Evolutionary conservation across 1,140 invertebrate genomes (phyloP), one percentile per base, ranked within the genome.

Genomic region (Pseudomyrmex dendroicus): DNA sequence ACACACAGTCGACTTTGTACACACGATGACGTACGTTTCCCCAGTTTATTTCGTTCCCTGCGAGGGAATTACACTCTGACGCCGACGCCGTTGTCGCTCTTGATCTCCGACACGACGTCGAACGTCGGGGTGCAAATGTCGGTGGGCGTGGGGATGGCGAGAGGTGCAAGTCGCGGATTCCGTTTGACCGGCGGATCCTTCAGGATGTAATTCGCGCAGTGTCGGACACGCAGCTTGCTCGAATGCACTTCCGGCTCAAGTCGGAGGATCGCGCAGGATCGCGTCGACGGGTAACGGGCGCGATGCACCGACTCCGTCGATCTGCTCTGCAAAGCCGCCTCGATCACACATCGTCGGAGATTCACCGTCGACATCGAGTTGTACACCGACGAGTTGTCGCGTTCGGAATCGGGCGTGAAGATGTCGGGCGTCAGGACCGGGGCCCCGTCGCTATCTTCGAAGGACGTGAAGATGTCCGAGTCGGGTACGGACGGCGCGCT

Each of bases 81-180:
- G 22, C 92, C 90, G 1, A 94, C 63, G 9, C 91, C 91, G 35
- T 52, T 89, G 66, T 92, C 91, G 1, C 85, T 83, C 59, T 93
- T 92, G 7, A 93, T 92, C 67, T 94, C 92, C 10, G 91, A 77
- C 17, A 92, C 88, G 9, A 91, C 77, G 54, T 94, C 93, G 74
- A 92, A 92, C 7, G 91, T 93, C 0, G 92, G 92, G 7, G 92
- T 92, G 68, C 90, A 93, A 59, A 93, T 91, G 0, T 93, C 91
- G 7, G 91, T 92, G 1, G 92, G 92, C 10, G 92, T 92, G 0
- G 92, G 90, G 0, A 82, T 89, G 7, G 92, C 90, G 7, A 94
- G 86, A 0, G 93, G 92, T 0, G 91, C 92, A 17, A 90, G 25
- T 22, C 83, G 90, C 13, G 88, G 35, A 7, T 85, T 84, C 56